A percentile compares a stretch with the other conserved stretches of the same genome.
These are phyloP conservation scores for Euzophera pinguis DNA, from an alignment of 2,888 invertebrate species.

Conservation along the genomic window DNA sequence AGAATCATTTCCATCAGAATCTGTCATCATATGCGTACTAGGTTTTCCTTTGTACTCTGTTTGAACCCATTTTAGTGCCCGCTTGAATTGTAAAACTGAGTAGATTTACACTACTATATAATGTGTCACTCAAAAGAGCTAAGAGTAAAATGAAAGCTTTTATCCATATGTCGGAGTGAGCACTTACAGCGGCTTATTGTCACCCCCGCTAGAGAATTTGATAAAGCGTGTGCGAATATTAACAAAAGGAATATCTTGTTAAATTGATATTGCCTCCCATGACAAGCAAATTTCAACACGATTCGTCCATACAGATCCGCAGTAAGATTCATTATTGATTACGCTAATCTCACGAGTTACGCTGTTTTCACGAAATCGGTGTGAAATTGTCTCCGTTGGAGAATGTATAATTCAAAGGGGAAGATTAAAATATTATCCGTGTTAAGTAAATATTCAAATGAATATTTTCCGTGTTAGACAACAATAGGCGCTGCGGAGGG, in stretches of 20 bases:
- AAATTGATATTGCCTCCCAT: conserved; percentile 69
- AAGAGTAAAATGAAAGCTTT: conserved; percentile 79
- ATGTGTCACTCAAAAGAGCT: conserved; percentile 66
- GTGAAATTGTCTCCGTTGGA: conserved; percentile 79
- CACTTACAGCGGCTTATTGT: conserved; percentile 80
- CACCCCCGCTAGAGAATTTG: conserved; percentile 80
- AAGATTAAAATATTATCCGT: conserved; percentile 82
- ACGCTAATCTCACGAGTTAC: conserved; percentile 41
- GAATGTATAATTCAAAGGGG: conserved; percentile 80
- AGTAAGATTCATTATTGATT: conserved; percentile 45
- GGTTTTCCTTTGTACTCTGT: too few relatives aligned
- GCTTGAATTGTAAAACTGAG: background rate
- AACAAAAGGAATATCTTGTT: conserved; percentile 81
- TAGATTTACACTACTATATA: conserved; percentile 41
- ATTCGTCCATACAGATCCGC: conserved; percentile 20
- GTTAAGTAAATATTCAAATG: conserved; percentile 82
- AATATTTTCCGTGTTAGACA: conserved; percentile 81
- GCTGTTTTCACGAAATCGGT: conserved; percentile 54
- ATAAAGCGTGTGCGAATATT: conserved; percentile 81
- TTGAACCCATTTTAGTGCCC: too few relatives aligned
- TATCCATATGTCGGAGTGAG: conserved; percentile 79
- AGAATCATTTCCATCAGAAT: too few relatives aligned
- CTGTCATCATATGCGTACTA: too few relatives aligned
- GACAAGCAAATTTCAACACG: conserved; percentile 51
- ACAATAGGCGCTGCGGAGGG: conserved; percentile 67